These are phyloP conservation scores for Eidolon helvum DNA, from an alignment of 2,113 vertebrate genomes.

Conservation along the genomic window DNA sequence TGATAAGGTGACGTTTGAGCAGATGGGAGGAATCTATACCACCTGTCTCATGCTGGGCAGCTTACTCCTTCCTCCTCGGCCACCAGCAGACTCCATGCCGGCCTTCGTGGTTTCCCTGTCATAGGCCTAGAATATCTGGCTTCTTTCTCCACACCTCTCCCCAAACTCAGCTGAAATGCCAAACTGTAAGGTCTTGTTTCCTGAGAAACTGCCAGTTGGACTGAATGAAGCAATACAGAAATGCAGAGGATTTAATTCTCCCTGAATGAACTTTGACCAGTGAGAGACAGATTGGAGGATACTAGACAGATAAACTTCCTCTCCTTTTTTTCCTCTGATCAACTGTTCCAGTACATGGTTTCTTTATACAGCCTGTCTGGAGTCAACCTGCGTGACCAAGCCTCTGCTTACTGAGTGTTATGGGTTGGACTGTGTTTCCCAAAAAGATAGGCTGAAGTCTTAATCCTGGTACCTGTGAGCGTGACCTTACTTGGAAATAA, in stretches of 20 bases:
- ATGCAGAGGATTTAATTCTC: neutral
- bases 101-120: neutral
- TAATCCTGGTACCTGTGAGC: neutral
- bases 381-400: neutral
- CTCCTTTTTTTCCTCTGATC: neutral
- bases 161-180: neutral
- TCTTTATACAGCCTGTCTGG: neutral
- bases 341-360: neutral
- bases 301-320: neutral
- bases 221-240: neutral
- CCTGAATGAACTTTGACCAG: neutral
- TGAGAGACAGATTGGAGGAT: neutral
- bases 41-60: neutral
- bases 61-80: neutral
- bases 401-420: neutral
- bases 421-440: neutral
- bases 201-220: neutral
- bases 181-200: neutral
- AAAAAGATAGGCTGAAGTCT: neutral
- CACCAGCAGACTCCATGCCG: neutral
- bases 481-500: neutral
- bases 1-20: neutral
- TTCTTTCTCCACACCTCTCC: neutral
- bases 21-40: neutral
- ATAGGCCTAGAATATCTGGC: neutral